Conservation (phyloP, 2,888 invertebrate species). For the Melolontha melolontha region DNA sequence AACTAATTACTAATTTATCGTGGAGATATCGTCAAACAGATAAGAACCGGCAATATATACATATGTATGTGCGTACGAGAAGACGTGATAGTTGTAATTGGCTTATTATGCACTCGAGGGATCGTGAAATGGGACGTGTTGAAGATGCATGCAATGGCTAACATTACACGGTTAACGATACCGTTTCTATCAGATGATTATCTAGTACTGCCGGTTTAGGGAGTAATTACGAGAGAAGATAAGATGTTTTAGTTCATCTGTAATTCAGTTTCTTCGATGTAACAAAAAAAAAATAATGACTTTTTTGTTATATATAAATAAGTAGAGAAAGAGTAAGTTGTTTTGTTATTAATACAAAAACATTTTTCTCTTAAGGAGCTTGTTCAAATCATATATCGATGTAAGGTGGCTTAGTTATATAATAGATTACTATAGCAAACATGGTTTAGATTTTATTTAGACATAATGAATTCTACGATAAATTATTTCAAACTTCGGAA, state of each 20-base stretch:
- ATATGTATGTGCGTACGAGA: conserved; percentile 24
- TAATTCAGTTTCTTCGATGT: no score
- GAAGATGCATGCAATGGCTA: conserved; percentile 27
- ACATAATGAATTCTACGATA: no score
- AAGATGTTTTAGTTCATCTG: conserved; percentile 9
- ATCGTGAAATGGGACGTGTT: conserved; percentile 33
- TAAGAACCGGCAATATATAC: conserved; percentile 11
- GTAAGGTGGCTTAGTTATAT: no score
- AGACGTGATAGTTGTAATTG: conserved; percentile 35
- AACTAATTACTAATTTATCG: conserved; percentile 53
- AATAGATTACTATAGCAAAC: no score
- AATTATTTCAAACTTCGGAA: no score
- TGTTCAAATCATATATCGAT: no score
- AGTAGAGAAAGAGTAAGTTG: no score
- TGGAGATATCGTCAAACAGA: conserved; percentile 41
- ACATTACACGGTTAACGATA: conserved; percentile 23
- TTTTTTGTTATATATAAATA: no score
- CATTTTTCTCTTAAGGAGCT: no score
- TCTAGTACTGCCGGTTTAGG: conserved; percentile 12
- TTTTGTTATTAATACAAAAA: no score
- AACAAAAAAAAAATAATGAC: no score
- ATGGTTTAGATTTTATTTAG: no score
- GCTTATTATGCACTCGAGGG: conserved; percentile 34
- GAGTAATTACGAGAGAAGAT: conserved; percentile 32
- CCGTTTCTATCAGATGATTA: conserved; percentile 34